Base-by-base conservation (phyloP, 1,140 invertebrate species). In the Philopotamus ludificatus region DNA sequence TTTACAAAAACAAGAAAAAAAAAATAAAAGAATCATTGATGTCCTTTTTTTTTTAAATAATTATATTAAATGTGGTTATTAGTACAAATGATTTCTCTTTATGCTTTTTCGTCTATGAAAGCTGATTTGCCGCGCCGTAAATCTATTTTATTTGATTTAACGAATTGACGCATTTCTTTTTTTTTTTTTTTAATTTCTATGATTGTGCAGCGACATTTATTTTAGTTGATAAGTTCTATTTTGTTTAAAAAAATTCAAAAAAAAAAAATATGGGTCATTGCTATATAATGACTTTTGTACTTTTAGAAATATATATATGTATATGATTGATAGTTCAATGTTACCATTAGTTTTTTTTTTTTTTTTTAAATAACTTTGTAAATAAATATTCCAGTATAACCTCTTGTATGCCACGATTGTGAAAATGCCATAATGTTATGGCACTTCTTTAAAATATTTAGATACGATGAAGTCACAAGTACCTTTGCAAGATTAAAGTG, bases 251-350 rank as follows among this genome's bases (percentile, higher is more conserved):
- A n/a, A n/a, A n/a, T n/a, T n/a, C n/a, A n/a, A n/a, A 10, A 53
- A 21, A 8, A 58, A 39, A 39, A 34, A 50, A 65, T 41, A 54
- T 54, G 63, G 59, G 54, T 65, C 59, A 65, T 39, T 65, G 63
- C 63, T 45, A 65, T 53, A 51, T 23, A 59, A 59, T 21, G 55
- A 65, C 54, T 50, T 59, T 65, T 65, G 53, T 65, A 50, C 63
- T 34, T n/a, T 49, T 65, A 54, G 51, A 54, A 58, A 50, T 64
- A 60, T 62, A 18, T 50, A 51, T 15, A 15, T 39, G 26, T 65
- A 58, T 65, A 47, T 65, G 54, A 65, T 60, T 65, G 10, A 59
- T 59, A 65, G 25, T 42, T 65, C 26, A 60, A 59, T 59, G 55
- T 65, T 65, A 65, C 63, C 41, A 51, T 49, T 49, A 62, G 45